Percentiles rank a stretch among this genome's conserved stretches.
Conservation (phyloP, 2,797 vertebrate genomes). For the Sebastes wilsoni region DNA sequence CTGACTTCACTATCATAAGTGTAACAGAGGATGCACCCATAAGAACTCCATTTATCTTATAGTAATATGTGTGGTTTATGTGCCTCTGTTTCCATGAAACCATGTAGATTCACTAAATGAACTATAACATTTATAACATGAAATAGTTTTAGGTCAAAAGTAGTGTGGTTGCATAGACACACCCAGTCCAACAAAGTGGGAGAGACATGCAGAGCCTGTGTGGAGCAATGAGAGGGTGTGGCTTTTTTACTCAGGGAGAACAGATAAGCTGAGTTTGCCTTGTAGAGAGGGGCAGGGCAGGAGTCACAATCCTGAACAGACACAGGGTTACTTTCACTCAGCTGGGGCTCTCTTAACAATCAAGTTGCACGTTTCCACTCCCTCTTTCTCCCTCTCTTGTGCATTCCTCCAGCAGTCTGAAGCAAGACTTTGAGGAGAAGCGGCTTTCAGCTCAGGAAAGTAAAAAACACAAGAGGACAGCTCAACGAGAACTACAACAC, state of each 20-base stretch:
- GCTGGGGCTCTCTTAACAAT: background rate
- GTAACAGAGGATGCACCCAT: background rate
- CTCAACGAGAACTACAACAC: slow-evolving; percentile 18
- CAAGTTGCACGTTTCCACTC: slow-evolving; percentile 31
- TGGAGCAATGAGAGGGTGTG: slow-evolving; percentile 82
- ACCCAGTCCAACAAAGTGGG: slow-evolving; percentile 78
- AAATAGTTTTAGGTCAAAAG: background rate
- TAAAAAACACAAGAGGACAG: slow-evolving; percentile 21
- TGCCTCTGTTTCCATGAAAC: background rate
- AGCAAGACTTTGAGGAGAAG: slow-evolving; percentile 27
- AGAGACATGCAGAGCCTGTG: slow-evolving; percentile 54
- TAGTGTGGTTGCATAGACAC: slow-evolving; percentile 60
- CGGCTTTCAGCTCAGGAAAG: slow-evolving; percentile 30
- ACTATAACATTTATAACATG: background rate
- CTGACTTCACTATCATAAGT: slow-evolving; percentile 5
- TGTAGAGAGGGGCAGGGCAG: slow-evolving; percentile 49
- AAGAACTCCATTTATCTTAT: background rate
- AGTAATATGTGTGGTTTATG: background rate
- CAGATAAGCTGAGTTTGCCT: slow-evolving; percentile 73
- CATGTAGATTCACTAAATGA: background rate
- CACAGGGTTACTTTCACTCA: slow-evolving; percentile 43
- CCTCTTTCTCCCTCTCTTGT: background rate
- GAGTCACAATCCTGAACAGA: slow-evolving; percentile 57
- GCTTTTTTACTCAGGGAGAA: slow-evolving; percentile 58
- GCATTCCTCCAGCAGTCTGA: slow-evolving; percentile 19